Conservation (phyloP, 2,113 vertebrate genomes). For the Emydura subglobosa region DNA sequence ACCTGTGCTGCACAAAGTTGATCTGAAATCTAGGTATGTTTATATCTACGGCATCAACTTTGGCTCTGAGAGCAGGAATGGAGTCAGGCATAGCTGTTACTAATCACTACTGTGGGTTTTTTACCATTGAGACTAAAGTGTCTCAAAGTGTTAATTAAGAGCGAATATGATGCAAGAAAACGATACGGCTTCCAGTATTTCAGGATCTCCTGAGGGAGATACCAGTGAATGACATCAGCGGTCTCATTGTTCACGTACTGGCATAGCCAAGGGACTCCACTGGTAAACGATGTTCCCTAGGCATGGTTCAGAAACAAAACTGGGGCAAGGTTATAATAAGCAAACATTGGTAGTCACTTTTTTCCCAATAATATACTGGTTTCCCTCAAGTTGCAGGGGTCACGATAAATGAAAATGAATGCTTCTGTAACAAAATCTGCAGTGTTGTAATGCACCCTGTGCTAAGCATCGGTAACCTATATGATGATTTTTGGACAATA, state of each 20-base stretch:
- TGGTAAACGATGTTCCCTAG: conserved; percentile 8
- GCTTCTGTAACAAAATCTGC: background rate
- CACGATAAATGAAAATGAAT: conserved; percentile 53
- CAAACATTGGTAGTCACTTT: conserved; percentile 49
- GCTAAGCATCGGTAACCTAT: background rate
- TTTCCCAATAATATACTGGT: conserved; percentile 4
- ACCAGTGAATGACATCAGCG: conserved; percentile 12
- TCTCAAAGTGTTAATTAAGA: conserved; percentile 58
- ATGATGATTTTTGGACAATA: background rate
- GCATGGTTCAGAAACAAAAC: conserved; percentile 13
- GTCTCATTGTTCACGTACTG: conserved; percentile 12
- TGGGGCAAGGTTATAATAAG: conserved; percentile 53
- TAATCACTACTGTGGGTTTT: background rate
- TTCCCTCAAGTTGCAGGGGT: conserved; percentile 24
- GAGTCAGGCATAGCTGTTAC: background rate
- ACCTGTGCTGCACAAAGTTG: background rate
- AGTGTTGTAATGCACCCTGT: background rate
- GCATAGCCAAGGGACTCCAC: background rate
- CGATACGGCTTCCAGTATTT: background rate
- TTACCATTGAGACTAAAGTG: background rate
- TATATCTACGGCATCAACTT: background rate
- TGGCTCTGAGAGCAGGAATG: conserved; percentile 8
- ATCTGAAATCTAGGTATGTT: background rate
- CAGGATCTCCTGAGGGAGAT: background rate
- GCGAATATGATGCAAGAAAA: conserved; percentile 43